phyloP scores from a whole-genome alignment of 2,113 vertebrate species.

The Leptosomus discolor region DNA sequence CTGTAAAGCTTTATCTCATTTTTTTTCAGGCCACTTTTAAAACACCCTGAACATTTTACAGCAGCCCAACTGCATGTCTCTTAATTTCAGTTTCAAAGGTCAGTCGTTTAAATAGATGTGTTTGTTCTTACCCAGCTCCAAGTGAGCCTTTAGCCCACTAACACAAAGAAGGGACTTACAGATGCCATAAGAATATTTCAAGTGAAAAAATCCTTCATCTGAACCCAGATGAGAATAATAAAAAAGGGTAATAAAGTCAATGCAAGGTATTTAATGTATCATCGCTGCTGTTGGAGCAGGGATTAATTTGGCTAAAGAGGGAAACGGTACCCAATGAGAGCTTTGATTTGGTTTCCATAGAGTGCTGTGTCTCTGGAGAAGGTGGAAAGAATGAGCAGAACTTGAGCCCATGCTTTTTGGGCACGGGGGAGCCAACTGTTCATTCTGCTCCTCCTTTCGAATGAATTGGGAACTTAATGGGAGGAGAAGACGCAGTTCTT shows the following conservation, averaged over 20 bases:
- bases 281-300: not conserved
- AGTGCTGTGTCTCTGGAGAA: not conserved
- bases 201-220: not conserved
- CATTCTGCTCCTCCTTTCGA: not conserved
- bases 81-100: not conserved
- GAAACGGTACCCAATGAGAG: not conserved
- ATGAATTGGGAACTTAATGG: not conserved
- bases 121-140: not conserved
- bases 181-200: not conserved
- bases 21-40: not conserved
- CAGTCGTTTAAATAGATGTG: not conserved
- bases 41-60: not conserved
- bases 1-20: not conserved
- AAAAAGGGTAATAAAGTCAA: fast-evolving
- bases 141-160: not conserved
- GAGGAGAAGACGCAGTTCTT: not conserved
- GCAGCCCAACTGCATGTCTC: not conserved
- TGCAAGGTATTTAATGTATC: not conserved
- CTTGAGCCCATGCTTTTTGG: not conserved
- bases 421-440: not conserved
- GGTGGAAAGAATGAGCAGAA: not conserved
- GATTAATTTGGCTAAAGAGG: not conserved
- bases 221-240: not conserved
- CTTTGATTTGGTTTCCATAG: not conserved
- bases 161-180: not conserved